A percentile compares a stretch with the other conserved stretches of the same genome.
phyloP scores from a whole-genome alignment of 2,888 invertebrate species.

The Tanaodytes sp. region DNA sequence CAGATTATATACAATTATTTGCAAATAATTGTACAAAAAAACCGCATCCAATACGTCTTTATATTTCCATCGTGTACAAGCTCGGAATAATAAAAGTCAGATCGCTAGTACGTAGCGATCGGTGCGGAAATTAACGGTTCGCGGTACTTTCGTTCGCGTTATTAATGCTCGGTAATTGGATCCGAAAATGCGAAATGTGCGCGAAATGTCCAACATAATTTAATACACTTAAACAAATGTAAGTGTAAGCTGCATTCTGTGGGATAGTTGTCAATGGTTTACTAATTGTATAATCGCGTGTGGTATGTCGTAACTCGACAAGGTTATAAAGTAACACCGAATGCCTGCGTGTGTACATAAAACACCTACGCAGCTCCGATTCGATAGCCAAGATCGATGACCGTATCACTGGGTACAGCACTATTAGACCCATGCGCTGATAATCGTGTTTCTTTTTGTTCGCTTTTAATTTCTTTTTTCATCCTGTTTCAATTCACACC shows the following conservation, averaged over 20 bases:
- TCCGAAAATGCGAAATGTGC: constrained; percentile 26
- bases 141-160: not conserved
- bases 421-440: no score
- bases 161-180: constrained; percentile 34
- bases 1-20: no score
- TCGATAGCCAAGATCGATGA: constrained; percentile 53
- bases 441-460: no score
- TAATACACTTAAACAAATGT: constrained; percentile 47
- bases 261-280: constrained; percentile 49
- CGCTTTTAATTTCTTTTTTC: constrained; percentile 14
- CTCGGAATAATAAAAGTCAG: no score
- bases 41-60: no score
- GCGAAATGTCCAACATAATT: constrained; percentile 46
- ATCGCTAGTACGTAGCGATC: no score
- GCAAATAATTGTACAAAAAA: no score
- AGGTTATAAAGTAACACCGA: constrained; percentile 54
- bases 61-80: no score
- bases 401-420: constrained; percentile 46
- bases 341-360: constrained; percentile 42
- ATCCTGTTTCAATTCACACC: no score
- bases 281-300: constrained; percentile 56
- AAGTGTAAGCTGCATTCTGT: constrained; percentile 36
- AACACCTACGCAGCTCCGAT: constrained; percentile 50
- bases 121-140: not conserved
- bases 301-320: constrained; percentile 52